Conservation (phyloP, 2,888 invertebrate genomes). For the Globia sparganii region DNA sequence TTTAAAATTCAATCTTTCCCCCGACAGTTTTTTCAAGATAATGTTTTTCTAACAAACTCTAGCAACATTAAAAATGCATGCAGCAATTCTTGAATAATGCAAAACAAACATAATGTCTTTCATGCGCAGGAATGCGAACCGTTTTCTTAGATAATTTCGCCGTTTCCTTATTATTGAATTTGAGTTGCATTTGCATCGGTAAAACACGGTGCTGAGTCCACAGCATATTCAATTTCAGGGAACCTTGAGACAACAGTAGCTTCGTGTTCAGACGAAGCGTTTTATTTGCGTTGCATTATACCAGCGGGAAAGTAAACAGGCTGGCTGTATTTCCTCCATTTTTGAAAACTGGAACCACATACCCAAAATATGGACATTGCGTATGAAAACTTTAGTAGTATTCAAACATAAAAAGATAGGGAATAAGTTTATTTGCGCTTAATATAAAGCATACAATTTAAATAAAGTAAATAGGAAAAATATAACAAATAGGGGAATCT, state of each 20-base stretch:
- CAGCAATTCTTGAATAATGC: constrained; percentile 2
- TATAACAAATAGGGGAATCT: background rate
- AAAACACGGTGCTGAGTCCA: constrained; percentile 17
- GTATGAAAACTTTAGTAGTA: background rate
- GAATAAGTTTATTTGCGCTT: background rate
- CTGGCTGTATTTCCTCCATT: too few species aligned
- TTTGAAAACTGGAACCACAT: background rate
- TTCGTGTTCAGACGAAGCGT: constrained; percentile 12
- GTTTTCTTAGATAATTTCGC: constrained; percentile 20
- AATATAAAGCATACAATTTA: background rate
- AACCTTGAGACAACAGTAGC: constrained; percentile 18
- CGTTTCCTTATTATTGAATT: constrained; percentile 40
- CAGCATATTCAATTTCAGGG: constrained; percentile 30
- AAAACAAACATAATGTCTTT: background rate
- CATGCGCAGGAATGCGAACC: background rate
- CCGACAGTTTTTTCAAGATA: background rate
- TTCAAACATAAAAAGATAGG: background rate
- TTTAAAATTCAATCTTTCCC: background rate
- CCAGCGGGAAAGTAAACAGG: background rate
- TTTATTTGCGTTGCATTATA: constrained; percentile 1
- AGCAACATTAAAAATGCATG: constrained; percentile 10
- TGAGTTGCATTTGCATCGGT: constrained; percentile 32
- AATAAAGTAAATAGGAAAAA: too few species aligned
- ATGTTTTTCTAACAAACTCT: background rate
- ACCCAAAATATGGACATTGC: background rate